Conservation (phyloP, 2,797 vertebrate species). For the Acanthornis magna region DNA sequence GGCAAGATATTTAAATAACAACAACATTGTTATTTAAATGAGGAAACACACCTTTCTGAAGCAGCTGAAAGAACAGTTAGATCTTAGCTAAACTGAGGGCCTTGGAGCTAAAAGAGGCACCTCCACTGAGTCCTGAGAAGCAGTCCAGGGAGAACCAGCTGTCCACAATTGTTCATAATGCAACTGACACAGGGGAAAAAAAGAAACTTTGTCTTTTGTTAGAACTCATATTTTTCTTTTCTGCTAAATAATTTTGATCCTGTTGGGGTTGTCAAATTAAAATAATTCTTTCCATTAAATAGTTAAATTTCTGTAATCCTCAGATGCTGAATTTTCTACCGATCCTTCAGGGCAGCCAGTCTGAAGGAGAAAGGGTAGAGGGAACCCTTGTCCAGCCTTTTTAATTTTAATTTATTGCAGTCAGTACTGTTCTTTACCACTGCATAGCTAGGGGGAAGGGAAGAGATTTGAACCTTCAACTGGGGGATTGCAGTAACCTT, state of each 20-base stretch:
- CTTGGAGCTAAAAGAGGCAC: neutral
- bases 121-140: neutral
- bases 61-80: neutral
- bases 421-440: conserved; percentile 12
- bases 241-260: neutral
- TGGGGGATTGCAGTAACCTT: conserved; percentile 26
- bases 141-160: neutral
- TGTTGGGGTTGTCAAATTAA: neutral
- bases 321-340: neutral
- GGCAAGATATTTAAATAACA: neutral
- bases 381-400: neutral
- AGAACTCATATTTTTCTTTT: neutral
- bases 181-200: neutral
- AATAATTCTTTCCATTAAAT: neutral
- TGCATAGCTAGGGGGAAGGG: conserved; percentile 14
- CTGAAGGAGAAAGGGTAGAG: neutral
- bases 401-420: conserved; percentile 22
- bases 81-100: neutral
- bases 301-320: neutral
- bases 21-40: neutral
- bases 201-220: neutral
- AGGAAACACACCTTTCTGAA: neutral
- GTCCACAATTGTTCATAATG: neutral
- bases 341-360: neutral
- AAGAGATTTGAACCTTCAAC: neutral